phyloP scores from a whole-genome alignment of 2,797 vertebrate species.

The Heterohyrax brucei region DNA sequence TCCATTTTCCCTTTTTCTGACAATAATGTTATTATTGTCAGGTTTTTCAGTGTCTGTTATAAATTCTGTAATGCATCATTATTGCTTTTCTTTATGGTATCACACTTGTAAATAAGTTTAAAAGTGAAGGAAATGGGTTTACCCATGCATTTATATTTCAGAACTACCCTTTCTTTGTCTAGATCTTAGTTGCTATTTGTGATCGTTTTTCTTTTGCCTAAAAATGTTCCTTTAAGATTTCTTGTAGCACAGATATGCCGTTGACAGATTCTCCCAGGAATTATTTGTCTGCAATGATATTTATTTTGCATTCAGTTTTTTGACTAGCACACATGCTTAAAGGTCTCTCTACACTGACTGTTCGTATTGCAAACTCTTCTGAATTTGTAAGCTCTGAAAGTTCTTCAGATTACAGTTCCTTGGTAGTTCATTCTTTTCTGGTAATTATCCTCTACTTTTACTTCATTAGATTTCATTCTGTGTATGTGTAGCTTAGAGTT shows the following conservation, averaged over 20 bases:
- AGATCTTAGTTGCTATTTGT: background rate
- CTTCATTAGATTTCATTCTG: background rate
- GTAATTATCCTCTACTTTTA: background rate
- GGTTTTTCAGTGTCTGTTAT: background rate
- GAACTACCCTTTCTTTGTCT: background rate
- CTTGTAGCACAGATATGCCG: background rate
- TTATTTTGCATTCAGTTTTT: conserved; percentile 22
- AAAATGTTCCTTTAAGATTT: background rate
- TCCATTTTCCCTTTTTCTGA: background rate
- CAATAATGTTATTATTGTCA: background rate
- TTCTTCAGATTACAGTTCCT: background rate
- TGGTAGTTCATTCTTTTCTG: background rate
- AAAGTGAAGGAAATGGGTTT: background rate
- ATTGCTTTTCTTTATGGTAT: background rate
- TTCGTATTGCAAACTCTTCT: background rate
- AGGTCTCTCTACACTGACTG: background rate
- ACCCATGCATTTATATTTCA: background rate
- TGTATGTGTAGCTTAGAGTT: background rate
- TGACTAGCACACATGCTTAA: background rate
- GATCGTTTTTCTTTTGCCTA: background rate
- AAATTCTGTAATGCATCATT: background rate
- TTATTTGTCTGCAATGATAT: background rate
- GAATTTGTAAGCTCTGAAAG: background rate
- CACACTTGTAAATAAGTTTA: background rate
- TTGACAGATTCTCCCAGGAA: background rate